Conservation (phyloP, 2,888 invertebrate genomes). For the Ennomos fuscantarius region DNA sequence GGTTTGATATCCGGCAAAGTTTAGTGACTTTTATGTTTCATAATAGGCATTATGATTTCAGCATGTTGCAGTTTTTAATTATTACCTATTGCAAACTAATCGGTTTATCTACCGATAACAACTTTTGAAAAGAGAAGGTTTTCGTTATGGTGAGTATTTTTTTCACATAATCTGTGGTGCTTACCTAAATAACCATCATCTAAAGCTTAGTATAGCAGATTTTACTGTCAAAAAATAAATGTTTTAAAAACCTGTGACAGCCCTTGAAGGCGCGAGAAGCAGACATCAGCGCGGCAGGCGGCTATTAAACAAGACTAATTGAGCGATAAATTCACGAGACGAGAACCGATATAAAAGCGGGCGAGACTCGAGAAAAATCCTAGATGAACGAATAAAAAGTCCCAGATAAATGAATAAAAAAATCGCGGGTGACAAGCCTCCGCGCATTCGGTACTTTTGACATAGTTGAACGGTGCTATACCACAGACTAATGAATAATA, state of each 20-base stretch:
- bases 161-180: too few species aligned
- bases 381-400: slow-evolving; percentile 67
- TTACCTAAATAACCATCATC: too few species aligned
- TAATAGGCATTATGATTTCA: too few species aligned
- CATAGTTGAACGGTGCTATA: background rate
- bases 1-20: too few species aligned
- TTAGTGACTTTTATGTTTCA: too few species aligned
- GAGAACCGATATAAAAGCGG: slow-evolving; percentile 80
- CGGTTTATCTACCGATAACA: too few species aligned
- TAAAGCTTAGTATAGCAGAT: too few species aligned
- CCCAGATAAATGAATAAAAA: slow-evolving; percentile 57
- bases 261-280: slow-evolving; percentile 78
- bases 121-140: too few species aligned
- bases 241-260: slow-evolving; percentile 48
- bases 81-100: too few species aligned
- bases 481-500: too few species aligned
- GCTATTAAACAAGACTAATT: slow-evolving; percentile 86
- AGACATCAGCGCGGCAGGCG: slow-evolving; percentile 84
- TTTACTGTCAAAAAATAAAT: background rate
- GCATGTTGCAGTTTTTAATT: too few species aligned
- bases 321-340: slow-evolving; percentile 85
- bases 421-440: slow-evolving; percentile 27
- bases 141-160: too few species aligned
- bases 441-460: slow-evolving; percentile 14
- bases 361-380: slow-evolving; percentile 73